A percentile compares a stretch with the other conserved stretches of the same genome.
These are phyloP conservation scores for Sebastes dallii DNA, from an alignment of 2,797 vertebrate genomes.

Conservation along the genomic window DNA sequence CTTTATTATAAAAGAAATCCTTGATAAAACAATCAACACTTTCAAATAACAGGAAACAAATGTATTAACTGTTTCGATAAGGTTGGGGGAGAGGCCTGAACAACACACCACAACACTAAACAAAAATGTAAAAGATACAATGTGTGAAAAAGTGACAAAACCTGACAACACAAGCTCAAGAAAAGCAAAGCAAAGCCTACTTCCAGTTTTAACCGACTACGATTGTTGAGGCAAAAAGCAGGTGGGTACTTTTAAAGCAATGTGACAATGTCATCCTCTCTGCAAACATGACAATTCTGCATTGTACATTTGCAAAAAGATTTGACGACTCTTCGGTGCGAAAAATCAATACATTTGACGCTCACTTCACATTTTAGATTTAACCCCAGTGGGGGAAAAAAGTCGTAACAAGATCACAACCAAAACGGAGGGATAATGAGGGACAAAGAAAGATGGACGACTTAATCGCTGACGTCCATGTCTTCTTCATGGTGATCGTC, in stretches of 20 bases:
- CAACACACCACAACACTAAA: slow-evolving; percentile 49
- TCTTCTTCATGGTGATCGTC: slow-evolving; percentile 94
- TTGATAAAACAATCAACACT: slow-evolving; percentile 72
- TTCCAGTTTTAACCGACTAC: slow-evolving; percentile 52
- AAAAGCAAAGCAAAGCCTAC: slow-evolving; percentile 43
- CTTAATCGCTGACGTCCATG: slow-evolving; percentile 94
- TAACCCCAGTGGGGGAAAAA: background rate
- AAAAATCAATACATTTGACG: slow-evolving; percentile 40
- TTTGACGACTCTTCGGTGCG: background rate
- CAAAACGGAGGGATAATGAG: slow-evolving; percentile 39
- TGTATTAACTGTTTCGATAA: slow-evolving; percentile 29
- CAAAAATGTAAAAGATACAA: slow-evolving; percentile 46
- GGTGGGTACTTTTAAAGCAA: slow-evolving; percentile 24
- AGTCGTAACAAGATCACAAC: slow-evolving; percentile 43
- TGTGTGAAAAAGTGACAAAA: slow-evolving; percentile 34
- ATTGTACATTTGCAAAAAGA: slow-evolving; percentile 38
- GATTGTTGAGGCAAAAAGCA: slow-evolving; percentile 22
- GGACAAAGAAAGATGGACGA: background rate
- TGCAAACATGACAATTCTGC: slow-evolving; percentile 4
- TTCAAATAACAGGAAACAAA: slow-evolving; percentile 55
- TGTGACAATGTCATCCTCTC: slow-evolving; percentile 6
- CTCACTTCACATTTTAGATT: slow-evolving; percentile 66
- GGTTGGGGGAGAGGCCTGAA: slow-evolving; percentile 23
- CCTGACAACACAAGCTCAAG: slow-evolving; percentile 38
- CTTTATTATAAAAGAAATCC: slow-evolving; percentile 82